Conservation (phyloP, 1,140 invertebrate species). For the Aphaenogaster rudis region DNA sequence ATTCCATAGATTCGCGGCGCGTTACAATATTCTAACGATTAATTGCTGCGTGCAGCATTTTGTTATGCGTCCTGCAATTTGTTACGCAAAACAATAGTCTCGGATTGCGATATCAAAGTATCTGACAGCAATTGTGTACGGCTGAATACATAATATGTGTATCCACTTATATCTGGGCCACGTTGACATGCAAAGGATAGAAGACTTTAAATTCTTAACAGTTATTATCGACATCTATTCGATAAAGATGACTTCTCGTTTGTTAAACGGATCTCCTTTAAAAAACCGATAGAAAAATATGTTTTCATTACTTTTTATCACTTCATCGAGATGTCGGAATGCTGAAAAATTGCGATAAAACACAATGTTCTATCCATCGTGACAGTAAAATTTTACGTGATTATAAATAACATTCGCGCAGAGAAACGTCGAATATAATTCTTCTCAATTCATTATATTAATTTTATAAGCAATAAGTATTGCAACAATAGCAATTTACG, state of each 20-base stretch:
- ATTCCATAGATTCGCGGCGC: constrained; percentile 52
- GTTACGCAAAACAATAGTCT: constrained; percentile 52
- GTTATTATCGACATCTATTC: constrained; percentile 34
- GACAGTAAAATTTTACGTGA: constrained; percentile 7
- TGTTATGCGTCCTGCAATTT: constrained; percentile 52
- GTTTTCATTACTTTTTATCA: constrained; percentile 28
- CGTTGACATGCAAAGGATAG: constrained; percentile 53
- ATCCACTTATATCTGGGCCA: constrained; percentile 58
- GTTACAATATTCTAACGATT: constrained; percentile 54
- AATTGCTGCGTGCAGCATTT: constrained; percentile 51
- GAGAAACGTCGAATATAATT: constrained; percentile 23
- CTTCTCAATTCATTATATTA: not conserved
- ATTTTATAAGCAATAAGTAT: constrained; percentile 16
- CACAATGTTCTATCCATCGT: constrained; percentile 6
- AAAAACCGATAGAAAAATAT: constrained; percentile 44
- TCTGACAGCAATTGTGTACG: constrained; percentile 53
- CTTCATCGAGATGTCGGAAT: constrained; percentile 51
- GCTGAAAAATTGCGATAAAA: constrained; percentile 64
- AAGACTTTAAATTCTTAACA: constrained; percentile 67
- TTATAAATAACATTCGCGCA: constrained; percentile 9
- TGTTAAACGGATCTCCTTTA: constrained; percentile 16
- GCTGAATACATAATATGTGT: constrained; percentile 35
- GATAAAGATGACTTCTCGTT: constrained; percentile 18
- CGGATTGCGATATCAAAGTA: constrained; percentile 42
- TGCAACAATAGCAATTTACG: not conserved